Conservation (phyloP, 1,140 invertebrate genomes). For the Aphaenogaster floridana region DNA sequence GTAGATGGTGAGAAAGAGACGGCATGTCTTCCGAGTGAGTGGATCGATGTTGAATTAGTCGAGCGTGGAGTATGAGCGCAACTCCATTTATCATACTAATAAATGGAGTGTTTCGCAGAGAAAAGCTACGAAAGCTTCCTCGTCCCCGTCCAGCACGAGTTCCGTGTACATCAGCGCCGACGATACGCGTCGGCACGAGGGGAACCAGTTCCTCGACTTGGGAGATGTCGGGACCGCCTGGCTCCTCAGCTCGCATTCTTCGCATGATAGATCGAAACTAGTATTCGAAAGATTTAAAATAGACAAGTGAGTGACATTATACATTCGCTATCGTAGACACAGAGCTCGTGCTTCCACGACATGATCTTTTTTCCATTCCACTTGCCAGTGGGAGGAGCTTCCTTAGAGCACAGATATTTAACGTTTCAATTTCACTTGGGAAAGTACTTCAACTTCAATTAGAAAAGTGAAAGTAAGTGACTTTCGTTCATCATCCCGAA, state of each 20-base stretch:
- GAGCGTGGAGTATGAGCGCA: background rate
- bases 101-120: conserved; percentile 53
- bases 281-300: conserved; percentile 41
- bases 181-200: conserved; percentile 53
- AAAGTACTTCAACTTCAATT: conserved; percentile 4
- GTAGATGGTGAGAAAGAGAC: conserved; percentile 52
- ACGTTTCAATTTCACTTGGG: background rate
- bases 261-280: conserved; percentile 46
- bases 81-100: conserved; percentile 11
- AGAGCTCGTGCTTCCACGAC: background rate
- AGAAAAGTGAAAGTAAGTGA: conserved; percentile 4
- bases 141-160: conserved; percentile 67
- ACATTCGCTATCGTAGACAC: background rate
- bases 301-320: conserved; percentile 72
- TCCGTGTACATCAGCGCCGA: conserved; percentile 64
- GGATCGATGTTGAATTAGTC: conserved; percentile 1
- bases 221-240: conserved; percentile 66
- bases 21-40: conserved; percentile 51
- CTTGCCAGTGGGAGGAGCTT: background rate
- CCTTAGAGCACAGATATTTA: background rate
- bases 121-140: conserved; percentile 66
- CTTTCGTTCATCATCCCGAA: background rate
- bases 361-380: background rate
- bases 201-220: conserved; percentile 47
- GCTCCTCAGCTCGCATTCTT: conserved; percentile 58